phyloP scores from a whole-genome alignment of 2,888 invertebrate genomes.

The Cyclophora albipunctata region DNA sequence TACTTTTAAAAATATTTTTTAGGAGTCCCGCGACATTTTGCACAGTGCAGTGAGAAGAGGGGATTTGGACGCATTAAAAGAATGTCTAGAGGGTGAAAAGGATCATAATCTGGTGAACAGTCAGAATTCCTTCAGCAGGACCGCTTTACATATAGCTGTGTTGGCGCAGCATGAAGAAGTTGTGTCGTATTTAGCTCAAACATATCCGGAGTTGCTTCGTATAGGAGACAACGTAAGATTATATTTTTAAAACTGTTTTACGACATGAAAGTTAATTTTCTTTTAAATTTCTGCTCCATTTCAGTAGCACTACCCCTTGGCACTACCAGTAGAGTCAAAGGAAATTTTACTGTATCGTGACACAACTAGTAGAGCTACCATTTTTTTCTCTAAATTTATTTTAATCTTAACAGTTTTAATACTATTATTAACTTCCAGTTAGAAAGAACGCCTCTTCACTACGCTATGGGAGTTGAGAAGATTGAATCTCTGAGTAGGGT shows the following conservation, averaged over 20 bases:
- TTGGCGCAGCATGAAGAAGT: slow-evolving; percentile 88
- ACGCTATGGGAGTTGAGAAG: slow-evolving; percentile 91
- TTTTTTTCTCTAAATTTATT: no score
- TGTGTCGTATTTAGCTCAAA: slow-evolving; percentile 83
- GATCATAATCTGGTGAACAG: slow-evolving; percentile 53
- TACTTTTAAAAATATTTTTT: slow-evolving; percentile 3
- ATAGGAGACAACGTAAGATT: slow-evolving; percentile 88
- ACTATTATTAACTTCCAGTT: slow-evolving; percentile 70
- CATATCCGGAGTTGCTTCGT: slow-evolving; percentile 82
- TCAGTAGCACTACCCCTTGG: no score
- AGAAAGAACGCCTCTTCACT: slow-evolving; percentile 91
- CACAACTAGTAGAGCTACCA: no score
- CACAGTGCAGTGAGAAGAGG: slow-evolving; percentile 81
- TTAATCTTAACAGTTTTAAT: no score
- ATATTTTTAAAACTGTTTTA: not conserved
- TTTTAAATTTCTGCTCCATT: no score
- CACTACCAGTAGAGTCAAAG: no score
- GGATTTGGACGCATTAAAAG: slow-evolving; percentile 75
- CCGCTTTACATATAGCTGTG: slow-evolving; percentile 90
- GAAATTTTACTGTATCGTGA: no score
- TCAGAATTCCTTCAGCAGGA: slow-evolving; percentile 83
- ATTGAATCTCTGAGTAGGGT: slow-evolving; percentile 88
- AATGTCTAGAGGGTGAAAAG: slow-evolving; percentile 71
- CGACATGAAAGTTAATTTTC: no score
- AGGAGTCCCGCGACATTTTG: slow-evolving; percentile 86